Percentiles rank a stretch among this genome's conserved stretches.
Evolutionary conservation across 2,113 vertebrate genomes (phyloP).

Genomic region (Syrmaticus mikado): DNA sequence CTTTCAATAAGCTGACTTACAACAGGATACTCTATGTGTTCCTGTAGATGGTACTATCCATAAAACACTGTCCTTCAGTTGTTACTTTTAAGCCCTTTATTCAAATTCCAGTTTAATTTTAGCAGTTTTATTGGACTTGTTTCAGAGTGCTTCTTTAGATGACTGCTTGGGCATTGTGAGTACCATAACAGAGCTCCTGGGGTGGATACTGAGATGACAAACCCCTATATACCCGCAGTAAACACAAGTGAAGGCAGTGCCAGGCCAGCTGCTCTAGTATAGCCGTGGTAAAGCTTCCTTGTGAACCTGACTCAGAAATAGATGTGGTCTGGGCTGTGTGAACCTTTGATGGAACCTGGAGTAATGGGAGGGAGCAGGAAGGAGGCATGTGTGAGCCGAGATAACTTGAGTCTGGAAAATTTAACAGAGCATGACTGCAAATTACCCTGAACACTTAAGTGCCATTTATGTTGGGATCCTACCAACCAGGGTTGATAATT

Average conservation of each 20-base stretch:
- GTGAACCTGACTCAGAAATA: neutral
- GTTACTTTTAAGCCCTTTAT: neutral
- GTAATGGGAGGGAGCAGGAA: neutral
- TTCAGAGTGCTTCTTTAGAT: neutral
- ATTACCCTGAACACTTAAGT: neutral
- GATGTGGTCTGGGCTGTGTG: neutral
- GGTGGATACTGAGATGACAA: neutral
- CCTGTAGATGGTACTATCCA: neutral
- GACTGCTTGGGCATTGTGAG: neutral
- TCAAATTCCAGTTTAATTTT: neutral
- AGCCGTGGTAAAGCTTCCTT: accelerated
- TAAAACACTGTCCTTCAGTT: neutral
- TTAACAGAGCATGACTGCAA: neutral
- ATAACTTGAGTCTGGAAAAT: neutral
- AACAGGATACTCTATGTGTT: neutral
- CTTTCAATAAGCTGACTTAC: neutral
- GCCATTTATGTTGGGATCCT: neutral
- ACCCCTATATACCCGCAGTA: accelerated
- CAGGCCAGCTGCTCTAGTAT: neutral
- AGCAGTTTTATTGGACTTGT: neutral
- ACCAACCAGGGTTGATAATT: neutral
- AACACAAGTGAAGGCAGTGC: neutral
- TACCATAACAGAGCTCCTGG: neutral
- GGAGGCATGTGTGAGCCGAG: neutral
- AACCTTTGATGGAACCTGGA: neutral